Evolutionary conservation across 2,113 vertebrate genomes (phyloP).

Genomic region (Chelonoidis abingdonii): DNA sequence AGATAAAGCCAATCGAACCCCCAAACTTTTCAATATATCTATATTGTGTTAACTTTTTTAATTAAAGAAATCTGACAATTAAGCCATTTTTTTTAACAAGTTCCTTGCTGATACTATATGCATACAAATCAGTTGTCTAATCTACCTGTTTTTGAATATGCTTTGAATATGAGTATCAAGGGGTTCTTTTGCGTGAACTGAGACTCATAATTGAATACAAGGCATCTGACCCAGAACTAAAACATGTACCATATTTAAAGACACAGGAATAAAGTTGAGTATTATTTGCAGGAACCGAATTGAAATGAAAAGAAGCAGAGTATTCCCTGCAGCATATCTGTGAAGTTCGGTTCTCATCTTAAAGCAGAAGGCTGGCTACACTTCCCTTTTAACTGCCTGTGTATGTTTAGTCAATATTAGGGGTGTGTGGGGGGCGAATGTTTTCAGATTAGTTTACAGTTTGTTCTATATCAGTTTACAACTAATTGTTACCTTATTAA

Average conservation of each 20-base stretch:
- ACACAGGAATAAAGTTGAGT: background rate
- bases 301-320: slow-evolving; percentile 6
- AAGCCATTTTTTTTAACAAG: background rate
- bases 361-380: background rate
- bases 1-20: background rate
- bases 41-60: background rate
- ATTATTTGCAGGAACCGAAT: background rate
- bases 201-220: background rate
- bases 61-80: background rate
- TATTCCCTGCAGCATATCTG: background rate
- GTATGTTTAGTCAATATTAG: background rate
- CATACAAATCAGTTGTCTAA: background rate
- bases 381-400: background rate
- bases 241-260: background rate
- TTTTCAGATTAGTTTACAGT: background rate
- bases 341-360: background rate
- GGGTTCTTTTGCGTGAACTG: background rate
- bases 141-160: background rate
- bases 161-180: background rate
- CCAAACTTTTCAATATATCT: background rate
- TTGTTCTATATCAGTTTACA: background rate
- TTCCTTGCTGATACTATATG: background rate
- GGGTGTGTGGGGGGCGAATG: no score
- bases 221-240: background rate
- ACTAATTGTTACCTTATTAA: background rate